Evolutionary conservation across 1,140 invertebrate genomes (phyloP), one percentile per base, ranked within the genome.

Genomic region (Penaeus vannamei): DNA sequence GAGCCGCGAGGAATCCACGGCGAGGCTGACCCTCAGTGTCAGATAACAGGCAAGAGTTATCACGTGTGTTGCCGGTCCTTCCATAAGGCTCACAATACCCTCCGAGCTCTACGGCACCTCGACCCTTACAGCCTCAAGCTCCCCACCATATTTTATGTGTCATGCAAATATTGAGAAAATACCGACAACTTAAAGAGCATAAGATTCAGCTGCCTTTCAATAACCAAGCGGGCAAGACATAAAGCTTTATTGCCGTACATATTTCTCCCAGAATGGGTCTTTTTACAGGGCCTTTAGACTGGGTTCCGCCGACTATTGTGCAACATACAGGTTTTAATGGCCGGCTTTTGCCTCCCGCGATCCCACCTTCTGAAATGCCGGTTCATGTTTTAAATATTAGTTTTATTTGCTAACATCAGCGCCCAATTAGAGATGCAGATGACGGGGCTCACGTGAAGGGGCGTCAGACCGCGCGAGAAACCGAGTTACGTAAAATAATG

Each of bases 111-210:
- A 10, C 17, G 53, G 53, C 53, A 1, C 17, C 53, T 17, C 53
- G 53, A 53, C 77, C 77, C 77, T n/a, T 23, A 79, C 29, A 79
- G 32, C 2, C 32, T 23, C 36, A 36, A 26, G 36, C 77, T 79
- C 77, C 22, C 53, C 77, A 26, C 23, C 36, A 23, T 23, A 46
- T 46, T 79, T 79, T 79, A 79, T 42, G 77, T 79, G 77, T 79
- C 77, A 79, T 79, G 77, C 77, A 79, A 79, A 79, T 79, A 79
- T 32, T 46, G 77, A 79, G 32, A 79, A 32, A 79, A 79, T 79
- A 32, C 77, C 77, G 29, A 46, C 77, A 79, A 79, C 36, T 29
- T 53, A 79, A 79, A 79, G 77, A 46, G 36, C 77, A 79, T 46
- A 42, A 79, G 36, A 79, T 53, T 79, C 77, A 20, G 36, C 77